These are phyloP conservation scores for Orthosia incerta DNA, from an alignment of 2,888 invertebrate genomes.

Conservation along the genomic window DNA sequence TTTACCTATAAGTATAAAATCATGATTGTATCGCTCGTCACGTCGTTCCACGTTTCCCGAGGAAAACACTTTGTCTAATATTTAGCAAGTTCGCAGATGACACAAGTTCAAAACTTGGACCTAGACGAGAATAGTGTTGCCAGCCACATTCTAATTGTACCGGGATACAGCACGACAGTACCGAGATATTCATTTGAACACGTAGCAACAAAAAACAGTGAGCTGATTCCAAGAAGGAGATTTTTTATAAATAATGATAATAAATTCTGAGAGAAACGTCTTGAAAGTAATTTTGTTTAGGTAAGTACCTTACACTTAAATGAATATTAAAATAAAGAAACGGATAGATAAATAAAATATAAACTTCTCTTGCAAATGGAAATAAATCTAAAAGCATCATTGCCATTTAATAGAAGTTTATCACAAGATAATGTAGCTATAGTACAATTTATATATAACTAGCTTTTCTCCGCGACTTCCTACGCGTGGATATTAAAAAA, in stretches of 20 bases:
- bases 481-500: too few relatives aligned
- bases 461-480: too few relatives aligned
- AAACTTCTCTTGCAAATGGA: not conserved
- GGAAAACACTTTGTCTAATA: constrained; percentile 37
- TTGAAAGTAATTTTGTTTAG: not conserved
- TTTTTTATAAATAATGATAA: not conserved
- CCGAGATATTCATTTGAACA: constrained; percentile 1
- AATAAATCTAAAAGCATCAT: not conserved
- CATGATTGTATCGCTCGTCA: constrained; percentile 5
- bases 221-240: not conserved
- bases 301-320: not conserved
- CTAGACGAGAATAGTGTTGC: constrained; percentile 5
- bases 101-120: constrained; percentile 47
- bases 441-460: not conserved
- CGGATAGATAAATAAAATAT: not conserved
- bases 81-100: constrained; percentile 45
- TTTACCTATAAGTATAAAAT: not conserved
- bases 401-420: not conserved
- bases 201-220: not conserved
- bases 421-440: not conserved
- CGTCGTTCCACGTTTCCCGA: constrained; percentile 10
- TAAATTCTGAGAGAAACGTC: not conserved
- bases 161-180: not conserved
- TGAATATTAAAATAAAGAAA: not conserved
- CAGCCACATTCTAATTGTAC: constrained; percentile 12